Evolutionary conservation across 2,797 vertebrate genomes (phyloP).

Genomic region (Melanitta fusca): DNA sequence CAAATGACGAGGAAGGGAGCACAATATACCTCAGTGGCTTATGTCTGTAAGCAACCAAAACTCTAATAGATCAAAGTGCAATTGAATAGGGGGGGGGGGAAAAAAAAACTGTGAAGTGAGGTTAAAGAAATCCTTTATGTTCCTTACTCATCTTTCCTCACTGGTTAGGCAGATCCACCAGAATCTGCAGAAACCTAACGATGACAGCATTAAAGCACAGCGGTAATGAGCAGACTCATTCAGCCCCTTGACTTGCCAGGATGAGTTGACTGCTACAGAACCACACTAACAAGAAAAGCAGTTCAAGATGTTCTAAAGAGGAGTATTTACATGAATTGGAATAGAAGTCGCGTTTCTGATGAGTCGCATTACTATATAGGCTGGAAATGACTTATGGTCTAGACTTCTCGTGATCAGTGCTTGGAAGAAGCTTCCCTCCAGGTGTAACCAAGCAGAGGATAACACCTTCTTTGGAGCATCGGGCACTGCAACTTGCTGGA

Average conservation of each 20-base stretch:
- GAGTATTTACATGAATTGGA: not conserved
- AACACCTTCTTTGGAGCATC: not conserved
- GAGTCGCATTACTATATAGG: not conserved
- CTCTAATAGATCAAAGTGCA: not conserved
- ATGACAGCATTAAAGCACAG: not conserved
- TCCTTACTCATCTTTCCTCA: not conserved
- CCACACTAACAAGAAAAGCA: not conserved
- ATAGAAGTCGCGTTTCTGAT: not conserved
- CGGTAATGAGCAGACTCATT: not conserved
- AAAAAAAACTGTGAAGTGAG: not conserved
- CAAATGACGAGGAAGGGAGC: not conserved
- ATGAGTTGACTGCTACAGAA: not conserved
- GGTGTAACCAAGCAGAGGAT: not conserved
- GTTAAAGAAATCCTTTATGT: not conserved
- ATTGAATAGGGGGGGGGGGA: not conserved
- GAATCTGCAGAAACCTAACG: not conserved
- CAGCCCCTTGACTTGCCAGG: not conserved
- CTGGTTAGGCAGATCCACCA: not conserved
- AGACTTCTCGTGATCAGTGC: not conserved
- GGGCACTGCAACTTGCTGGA: not conserved
- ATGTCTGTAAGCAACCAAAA: not conserved
- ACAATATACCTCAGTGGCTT: not conserved
- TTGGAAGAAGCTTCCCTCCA: not conserved
- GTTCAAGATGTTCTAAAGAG: not conserved
- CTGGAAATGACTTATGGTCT: not conserved